These are phyloP conservation scores for Boulengeromyrus knoepffleri DNA, from an alignment of 2,113 vertebrate genomes.

Conservation along the genomic window DNA sequence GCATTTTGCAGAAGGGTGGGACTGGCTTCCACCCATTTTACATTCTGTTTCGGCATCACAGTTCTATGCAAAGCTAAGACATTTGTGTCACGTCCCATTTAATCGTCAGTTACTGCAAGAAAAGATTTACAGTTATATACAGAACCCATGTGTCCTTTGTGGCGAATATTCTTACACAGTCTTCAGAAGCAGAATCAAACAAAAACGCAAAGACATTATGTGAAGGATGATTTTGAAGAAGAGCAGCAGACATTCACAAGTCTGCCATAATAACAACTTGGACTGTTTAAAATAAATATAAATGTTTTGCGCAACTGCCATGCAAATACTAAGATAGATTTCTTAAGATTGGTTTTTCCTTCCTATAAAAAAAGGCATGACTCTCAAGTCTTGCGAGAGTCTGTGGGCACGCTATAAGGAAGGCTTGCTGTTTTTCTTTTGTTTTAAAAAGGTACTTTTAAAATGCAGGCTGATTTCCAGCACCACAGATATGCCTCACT, in stretches of 20 bases:
- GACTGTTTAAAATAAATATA: neutral
- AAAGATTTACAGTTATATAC: neutral
- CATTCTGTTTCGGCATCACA: neutral
- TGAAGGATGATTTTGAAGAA: neutral
- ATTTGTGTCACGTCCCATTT: neutral
- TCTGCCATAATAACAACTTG: neutral
- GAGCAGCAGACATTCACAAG: neutral
- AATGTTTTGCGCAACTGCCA: neutral
- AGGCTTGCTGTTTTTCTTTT: neutral
- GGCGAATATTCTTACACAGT: neutral
- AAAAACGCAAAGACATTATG: neutral
- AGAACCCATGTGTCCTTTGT: neutral
- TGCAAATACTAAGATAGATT: neutral
- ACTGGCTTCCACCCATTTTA: neutral
- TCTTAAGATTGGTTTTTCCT: neutral
- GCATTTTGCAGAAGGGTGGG: neutral
- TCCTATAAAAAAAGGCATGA: neutral
- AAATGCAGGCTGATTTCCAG: neutral
- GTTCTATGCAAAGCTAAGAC: neutral
- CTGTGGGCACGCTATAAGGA: neutral
- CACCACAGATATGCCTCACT: neutral
- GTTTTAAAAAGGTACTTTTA: neutral
- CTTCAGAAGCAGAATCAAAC: neutral
- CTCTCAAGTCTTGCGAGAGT: neutral
- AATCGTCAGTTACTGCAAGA: neutral